Base-by-base conservation (phyloP, 1,140 invertebrate genomes). In the Eriocheir sinensis region DNA sequence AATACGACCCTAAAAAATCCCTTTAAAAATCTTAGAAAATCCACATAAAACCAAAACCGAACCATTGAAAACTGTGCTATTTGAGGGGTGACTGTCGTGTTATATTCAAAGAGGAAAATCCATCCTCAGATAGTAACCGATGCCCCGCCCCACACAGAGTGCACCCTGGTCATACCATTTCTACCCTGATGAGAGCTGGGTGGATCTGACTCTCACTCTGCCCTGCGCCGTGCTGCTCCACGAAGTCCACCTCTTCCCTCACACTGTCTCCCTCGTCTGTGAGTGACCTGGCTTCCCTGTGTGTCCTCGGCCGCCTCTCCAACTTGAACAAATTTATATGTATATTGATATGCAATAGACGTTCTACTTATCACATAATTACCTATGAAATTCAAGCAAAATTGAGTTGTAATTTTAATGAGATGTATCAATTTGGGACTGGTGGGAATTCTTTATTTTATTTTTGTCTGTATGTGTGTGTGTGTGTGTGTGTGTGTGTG, bases 111-210 rank as follows among this genome's bases (percentile, higher is more conserved):
- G n/a, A n/a, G 17, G 27, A 21, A 72, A 72, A 6, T 72, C 6
- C 9, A 27, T 60, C 8, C 27, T 2, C 27, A 72, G n/a, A n/a
- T 21, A 72, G 60, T 72, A 72, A 72, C 44, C n/a, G n/a, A 72
- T n/a, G 21, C n/a, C 34, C 41, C 12, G 17, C 38, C 92, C 15
- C 81, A 3, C 80, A 89, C 97, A 98, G 91, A 98, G 98, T 9
- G 98, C 99, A 0, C 98, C 98, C 80, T 99, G 98, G 98, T 98
- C 98, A 48, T 99, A 99, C 97, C 98, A 99, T 96, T 99, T 99
- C 97, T 99, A 98, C 97, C 98, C 98, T 0, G 98, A 99, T 96
- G 98, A 99, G 97, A 98, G 98, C 15, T 98, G 98, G 97, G 98
- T 99, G 0, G 98, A 99, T 96, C 97, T 99, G 8, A 98, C 98